These are phyloP conservation scores for Chrysocyon brachyurus DNA, from an alignment of 2,797 vertebrate genomes.

Conservation along the genomic window DNA sequence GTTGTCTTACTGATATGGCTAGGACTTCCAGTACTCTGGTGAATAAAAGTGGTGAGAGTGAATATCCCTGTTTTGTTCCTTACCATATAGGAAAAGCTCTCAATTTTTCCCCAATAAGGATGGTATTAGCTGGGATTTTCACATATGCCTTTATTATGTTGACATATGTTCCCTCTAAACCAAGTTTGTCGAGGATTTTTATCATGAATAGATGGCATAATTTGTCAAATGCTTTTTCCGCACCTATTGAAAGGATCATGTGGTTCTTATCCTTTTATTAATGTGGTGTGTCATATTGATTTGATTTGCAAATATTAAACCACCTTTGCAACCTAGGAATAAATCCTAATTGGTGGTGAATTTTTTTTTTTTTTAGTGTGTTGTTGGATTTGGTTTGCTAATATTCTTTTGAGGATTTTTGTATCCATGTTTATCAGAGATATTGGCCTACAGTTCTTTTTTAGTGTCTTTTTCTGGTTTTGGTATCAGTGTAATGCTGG, in stretches of 20 bases:
- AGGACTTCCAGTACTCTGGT: neutral
- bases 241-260: neutral
- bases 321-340: neutral
- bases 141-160: neutral
- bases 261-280: neutral
- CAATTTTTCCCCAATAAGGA: neutral
- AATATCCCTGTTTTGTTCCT: neutral
- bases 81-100: neutral
- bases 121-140: neutral
- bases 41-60: neutral
- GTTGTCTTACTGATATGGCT: neutral
- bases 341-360: neutral
- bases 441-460: neutral
- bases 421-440: neutral
- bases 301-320: neutral
- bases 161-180: neutral
- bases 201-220: neutral
- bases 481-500: neutral
- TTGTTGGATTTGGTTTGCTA: neutral
- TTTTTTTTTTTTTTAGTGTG: neutral
- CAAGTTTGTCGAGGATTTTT: neutral
- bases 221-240: neutral
- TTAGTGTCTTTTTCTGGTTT: neutral
- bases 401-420: neutral
- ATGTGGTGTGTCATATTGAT: neutral